A percentile compares a stretch with the other conserved stretches of the same genome.
These are phyloP conservation scores for Eulemur coronatus DNA, from an alignment of 2,797 vertebrate genomes.

Conservation along the genomic window DNA sequence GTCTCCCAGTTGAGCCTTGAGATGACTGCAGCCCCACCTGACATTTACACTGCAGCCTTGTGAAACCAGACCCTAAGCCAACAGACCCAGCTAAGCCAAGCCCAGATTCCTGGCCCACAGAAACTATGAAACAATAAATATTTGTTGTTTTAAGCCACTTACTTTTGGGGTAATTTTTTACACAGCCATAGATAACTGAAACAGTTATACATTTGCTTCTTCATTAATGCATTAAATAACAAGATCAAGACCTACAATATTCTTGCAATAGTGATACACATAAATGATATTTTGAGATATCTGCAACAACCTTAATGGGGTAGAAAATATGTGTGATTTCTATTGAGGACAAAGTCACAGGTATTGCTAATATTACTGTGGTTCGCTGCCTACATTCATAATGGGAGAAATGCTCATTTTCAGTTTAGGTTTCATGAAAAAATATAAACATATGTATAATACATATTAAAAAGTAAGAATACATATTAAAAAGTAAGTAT, in stretches of 20 bases:
- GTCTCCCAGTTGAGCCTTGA: neutral
- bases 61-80: neutral
- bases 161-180: neutral
- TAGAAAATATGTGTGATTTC: neutral
- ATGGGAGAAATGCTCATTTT: slow-evolving; percentile 3
- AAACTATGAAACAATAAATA: neutral
- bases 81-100: neutral
- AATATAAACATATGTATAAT: neutral
- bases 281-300: neutral
- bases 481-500: neutral
- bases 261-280: neutral
- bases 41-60: neutral
- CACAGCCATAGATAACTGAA: neutral
- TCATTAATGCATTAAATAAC: neutral
- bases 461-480: neutral
- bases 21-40: neutral
- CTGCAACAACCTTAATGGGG: neutral
- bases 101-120: neutral
- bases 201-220: neutral
- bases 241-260: neutral
- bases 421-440: neutral
- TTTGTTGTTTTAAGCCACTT: neutral
- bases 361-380: neutral
- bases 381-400: neutral
- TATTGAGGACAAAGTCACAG: neutral